Evolutionary conservation across 1,140 invertebrate genomes (phyloP), one percentile per base, ranked within the genome.

Genomic region (Penaeus chinensis): DNA sequence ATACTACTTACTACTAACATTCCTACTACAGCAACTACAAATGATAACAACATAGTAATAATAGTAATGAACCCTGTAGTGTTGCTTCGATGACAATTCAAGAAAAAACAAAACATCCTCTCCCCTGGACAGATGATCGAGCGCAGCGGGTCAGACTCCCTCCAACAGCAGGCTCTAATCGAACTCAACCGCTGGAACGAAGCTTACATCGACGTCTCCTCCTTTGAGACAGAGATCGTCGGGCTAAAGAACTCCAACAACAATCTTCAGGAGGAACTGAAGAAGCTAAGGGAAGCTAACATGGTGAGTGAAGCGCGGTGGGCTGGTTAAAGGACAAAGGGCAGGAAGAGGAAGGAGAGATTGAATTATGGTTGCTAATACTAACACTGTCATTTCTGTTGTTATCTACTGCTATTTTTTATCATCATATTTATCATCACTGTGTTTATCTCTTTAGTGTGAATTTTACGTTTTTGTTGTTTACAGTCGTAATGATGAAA

Each of bases 131-230:
- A 90, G 87, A 69, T 88, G 37, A 88, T 88, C 22, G 87, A 89
- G 80, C 76, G 60, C 69, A 69, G 94, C 93, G 84, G 92, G 91
- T 66, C 91, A 92, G 92, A 82, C 37, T 69, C 74, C 62, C 69
- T 78, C n/a, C 79, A 87, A 81, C 93, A 91, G 90, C 93, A 89
- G 94, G 92, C 96, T 4, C 92, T 93, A 65, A 93, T 91, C 78
- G 96, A 97, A 92, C 93, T 96, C 62, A 94, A 94, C 78, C 93
- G 93, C 24, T 97, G 96, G 93, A 94, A 95, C 85, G 94, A 94
- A 77, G 94, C 95, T 85, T 94, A 95, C 90, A 94, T 96, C 61
- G 95, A 96, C 90, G 94, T 96, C 32, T 94, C 95, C 86, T 93
- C 92, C 22, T 90, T 95, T 8, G 93, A 93, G 87, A 93, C 90